phyloP scores from a whole-genome alignment of 2,113 vertebrate species.

The Potamarius usumacintae region DNA sequence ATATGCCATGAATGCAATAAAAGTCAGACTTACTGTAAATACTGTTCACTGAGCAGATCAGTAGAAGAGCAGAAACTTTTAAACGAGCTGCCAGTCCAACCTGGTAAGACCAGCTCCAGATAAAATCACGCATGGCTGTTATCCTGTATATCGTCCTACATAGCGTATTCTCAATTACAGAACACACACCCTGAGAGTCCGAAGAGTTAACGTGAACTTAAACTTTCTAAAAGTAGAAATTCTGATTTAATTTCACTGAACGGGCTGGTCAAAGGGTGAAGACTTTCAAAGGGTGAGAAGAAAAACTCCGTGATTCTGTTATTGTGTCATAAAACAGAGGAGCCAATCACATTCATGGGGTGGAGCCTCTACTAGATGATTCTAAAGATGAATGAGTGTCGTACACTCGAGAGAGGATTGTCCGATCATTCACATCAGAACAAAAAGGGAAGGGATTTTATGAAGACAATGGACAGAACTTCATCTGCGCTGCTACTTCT shows the following conservation, averaged over 20 bases:
- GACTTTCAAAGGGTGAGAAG: not conserved
- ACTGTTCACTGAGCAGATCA: constrained; percentile 22
- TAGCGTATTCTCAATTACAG: not conserved
- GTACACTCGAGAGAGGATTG: not conserved
- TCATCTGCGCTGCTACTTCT: not conserved
- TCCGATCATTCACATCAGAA: not conserved
- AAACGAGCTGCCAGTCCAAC: constrained; percentile 40
- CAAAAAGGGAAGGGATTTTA: not conserved
- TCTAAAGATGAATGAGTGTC: not conserved
- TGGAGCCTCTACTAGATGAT: not conserved
- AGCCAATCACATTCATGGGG: not conserved
- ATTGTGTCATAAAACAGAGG: not conserved
- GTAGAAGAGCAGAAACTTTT: constrained; percentile 36
- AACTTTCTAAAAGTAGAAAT: not conserved
- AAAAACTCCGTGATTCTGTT: not conserved
- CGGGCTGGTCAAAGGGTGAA: not conserved
- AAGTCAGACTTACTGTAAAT: constrained; percentile 40
- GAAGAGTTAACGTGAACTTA: not conserved
- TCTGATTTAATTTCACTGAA: not conserved
- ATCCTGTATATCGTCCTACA: not conserved
- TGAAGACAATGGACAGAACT: not conserved
- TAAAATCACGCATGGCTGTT: not conserved
- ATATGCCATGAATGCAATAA: constrained; percentile 38
- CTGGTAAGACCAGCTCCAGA: constrained; percentile 3
- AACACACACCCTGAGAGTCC: not conserved